These are phyloP conservation scores for Saccopteryx leptura DNA, from an alignment of 2,113 vertebrate genomes.

Conservation along the genomic window DNA sequence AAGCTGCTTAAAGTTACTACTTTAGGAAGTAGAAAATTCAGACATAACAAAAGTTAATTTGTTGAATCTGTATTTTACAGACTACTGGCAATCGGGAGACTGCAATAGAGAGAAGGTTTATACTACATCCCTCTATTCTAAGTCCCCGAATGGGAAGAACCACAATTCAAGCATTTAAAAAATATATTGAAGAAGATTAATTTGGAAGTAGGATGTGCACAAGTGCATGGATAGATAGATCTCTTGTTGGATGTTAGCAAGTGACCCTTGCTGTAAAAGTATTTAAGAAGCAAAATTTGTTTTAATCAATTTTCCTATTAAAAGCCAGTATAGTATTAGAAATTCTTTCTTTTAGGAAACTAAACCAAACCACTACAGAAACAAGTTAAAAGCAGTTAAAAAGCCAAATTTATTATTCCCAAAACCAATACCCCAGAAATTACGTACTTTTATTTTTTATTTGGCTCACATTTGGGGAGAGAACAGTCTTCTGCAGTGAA, in stretches of 20 bases:
- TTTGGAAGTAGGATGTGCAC: constrained; percentile 42
- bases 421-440: neutral
- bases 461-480: neutral
- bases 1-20: constrained; percentile 63
- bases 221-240: constrained; percentile 14
- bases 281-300: constrained; percentile 54
- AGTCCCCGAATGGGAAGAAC: constrained; percentile 20
- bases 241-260: neutral
- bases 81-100: constrained; percentile 19
- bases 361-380: neutral
- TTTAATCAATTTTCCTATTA: neutral
- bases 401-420: constrained; percentile 34
- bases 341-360: constrained; percentile 16
- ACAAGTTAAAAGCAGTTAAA: neutral
- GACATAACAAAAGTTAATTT: constrained; percentile 45
- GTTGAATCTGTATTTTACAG: constrained; percentile 65
- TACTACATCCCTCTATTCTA: constrained; percentile 3
- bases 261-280: constrained; percentile 21
- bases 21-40: constrained; percentile 49
- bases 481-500: neutral
- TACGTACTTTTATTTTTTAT: neutral
- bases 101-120: constrained; percentile 49
- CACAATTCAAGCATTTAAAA: constrained; percentile 40
- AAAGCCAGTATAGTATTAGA: constrained; percentile 13
- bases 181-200: constrained; percentile 42